Evolutionary conservation across 2,113 vertebrate genomes (phyloP), one percentile per base, ranked within the genome.

Genomic region (Periophthalmodon schlosseri): DNA sequence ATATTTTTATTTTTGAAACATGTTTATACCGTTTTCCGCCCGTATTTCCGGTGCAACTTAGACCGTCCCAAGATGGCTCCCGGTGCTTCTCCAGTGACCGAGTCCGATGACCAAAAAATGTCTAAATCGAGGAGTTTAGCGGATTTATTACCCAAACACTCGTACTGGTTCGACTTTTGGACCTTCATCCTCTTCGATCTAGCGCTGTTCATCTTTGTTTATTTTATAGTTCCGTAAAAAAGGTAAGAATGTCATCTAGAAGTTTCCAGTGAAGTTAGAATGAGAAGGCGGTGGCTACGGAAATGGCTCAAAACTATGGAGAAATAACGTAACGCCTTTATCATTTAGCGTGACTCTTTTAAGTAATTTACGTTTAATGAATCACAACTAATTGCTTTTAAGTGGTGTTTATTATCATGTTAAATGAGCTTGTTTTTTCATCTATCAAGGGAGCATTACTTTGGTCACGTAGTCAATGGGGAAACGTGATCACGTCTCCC

Each of bases 141-240:
- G 1, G 8, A 64, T 9, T 68, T 78, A 6, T 72, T 95, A 5
- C 93, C 93, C 0, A 92, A 93, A 52, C 94, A 95, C 20, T 96
- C 95, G 0, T 98, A 98, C 87, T 98, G 97, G 97, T 90, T 96
- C 71, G 97, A 98, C 56, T 65, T 97, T 1, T 97, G 95, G 95
- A 72, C 94, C 5, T 96, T 98, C 71, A 2, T 96, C 15, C 28
- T 96, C 4, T 93, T 98, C 72, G 94, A 98, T 76, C 3, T 96
- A 21, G 79, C 56, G 2, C 77, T 97, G 14, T 95, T 98, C 47
- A 4, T 96, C 28, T 0, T 96, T 60, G 87, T 97, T 61, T 92
- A 93, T 60, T 91, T 86, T 52, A 21, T 92, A 0, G 71, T 93
- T 4, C 92, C 93, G 0, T 97, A 93, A 75, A 68, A 47, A 70